phyloP scores from a whole-genome alignment of 2,888 invertebrate genomes.

The Ditula angustiorana region DNA sequence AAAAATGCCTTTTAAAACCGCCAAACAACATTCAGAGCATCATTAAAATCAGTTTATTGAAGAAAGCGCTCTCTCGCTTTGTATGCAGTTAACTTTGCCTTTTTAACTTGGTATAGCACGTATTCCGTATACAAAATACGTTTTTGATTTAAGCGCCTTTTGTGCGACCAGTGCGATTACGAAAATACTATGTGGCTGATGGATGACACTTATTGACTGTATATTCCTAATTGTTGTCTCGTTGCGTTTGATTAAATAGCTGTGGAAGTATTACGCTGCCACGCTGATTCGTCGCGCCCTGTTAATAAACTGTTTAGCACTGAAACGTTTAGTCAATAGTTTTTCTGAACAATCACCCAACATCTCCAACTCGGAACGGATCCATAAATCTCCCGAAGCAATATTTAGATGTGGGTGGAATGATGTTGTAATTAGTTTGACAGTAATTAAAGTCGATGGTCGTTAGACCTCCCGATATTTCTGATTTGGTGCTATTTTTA shows the following conservation, averaged over 20 bases:
- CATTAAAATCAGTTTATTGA: slow-evolving; percentile 47
- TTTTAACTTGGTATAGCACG: slow-evolving; percentile 11
- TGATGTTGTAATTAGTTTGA: slow-evolving; percentile 31
- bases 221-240: not conserved
- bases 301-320: too few species aligned
- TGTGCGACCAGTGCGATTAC: not conserved
- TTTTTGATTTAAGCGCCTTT: slow-evolving; percentile 7
- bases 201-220: not conserved
- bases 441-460: slow-evolving; percentile 33
- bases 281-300: too few species aligned
- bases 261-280: not conserved
- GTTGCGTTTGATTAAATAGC: not conserved
- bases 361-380: not conserved
- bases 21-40: slow-evolving; percentile 50
- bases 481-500: slow-evolving; percentile 26
- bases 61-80: slow-evolving; percentile 33
- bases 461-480: slow-evolving; percentile 15
- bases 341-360: not conserved
- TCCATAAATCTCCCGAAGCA: not conserved
- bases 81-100: slow-evolving; percentile 27
- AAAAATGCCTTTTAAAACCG: slow-evolving; percentile 53
- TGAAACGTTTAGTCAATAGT: not conserved
- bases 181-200: not conserved
- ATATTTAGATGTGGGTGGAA: not conserved
- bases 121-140: slow-evolving; percentile 1